A percentile compares a stretch with the other conserved stretches of the same genome.
Conservation (phyloP, 2,888 invertebrate species). For the Macrosoma leucophasiata region DNA sequence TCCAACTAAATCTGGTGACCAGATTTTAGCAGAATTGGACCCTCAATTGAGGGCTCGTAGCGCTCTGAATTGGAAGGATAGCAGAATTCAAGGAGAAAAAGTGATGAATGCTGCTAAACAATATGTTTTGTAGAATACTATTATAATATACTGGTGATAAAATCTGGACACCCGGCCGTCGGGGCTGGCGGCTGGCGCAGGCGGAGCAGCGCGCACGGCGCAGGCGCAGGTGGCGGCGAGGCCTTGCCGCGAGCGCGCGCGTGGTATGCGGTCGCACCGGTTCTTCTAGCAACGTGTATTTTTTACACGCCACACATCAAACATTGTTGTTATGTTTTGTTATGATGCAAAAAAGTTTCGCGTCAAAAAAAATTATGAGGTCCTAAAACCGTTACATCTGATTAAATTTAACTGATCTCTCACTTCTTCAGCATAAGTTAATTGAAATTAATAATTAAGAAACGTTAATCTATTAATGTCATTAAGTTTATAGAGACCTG, state of each 20-base stretch:
- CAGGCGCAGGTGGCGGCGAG: constrained; percentile 48
- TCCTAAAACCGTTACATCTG: constrained; percentile 32
- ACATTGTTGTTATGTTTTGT: constrained; percentile 70
- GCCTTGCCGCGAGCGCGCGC: constrained; percentile 68
- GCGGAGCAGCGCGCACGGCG: constrained; percentile 29
- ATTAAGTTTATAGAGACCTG: too few relatives aligned
- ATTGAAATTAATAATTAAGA: too few relatives aligned
- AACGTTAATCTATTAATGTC: too few relatives aligned
- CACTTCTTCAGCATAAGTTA: too few relatives aligned
- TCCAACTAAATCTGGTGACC: too few relatives aligned
- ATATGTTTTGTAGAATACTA: too few relatives aligned
- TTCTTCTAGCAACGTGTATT: constrained; percentile 71
- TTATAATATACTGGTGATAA: constrained; percentile 4
- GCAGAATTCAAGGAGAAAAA: too few relatives aligned
- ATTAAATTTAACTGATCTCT: too few relatives aligned
- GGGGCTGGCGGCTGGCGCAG: constrained; percentile 24
- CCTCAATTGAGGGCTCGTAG: too few relatives aligned
- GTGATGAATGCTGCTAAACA: too few relatives aligned
- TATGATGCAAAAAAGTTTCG: constrained; percentile 61
- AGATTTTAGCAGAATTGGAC: too few relatives aligned
- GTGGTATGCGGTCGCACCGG: constrained; percentile 73
- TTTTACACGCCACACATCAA: constrained; percentile 70
- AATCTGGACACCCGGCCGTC: constrained; percentile 3
- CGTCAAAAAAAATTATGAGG: constrained; percentile 34
- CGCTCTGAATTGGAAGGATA: too few relatives aligned